Base-by-base conservation (phyloP, 2,888 invertebrate genomes). In the Invenusta paracnida region DNA sequence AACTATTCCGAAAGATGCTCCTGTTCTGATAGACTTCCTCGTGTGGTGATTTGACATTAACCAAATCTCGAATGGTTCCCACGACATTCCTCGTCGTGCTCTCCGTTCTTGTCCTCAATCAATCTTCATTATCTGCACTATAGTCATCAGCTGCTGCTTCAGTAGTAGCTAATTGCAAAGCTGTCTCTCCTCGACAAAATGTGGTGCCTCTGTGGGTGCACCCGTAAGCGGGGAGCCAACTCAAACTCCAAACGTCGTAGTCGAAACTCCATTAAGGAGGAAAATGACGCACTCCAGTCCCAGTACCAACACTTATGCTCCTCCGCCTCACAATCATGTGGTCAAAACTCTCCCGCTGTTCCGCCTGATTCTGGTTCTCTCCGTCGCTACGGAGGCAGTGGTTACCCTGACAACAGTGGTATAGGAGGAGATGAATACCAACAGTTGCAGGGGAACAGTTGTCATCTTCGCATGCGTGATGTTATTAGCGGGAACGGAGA, bases 121-220 rank as follows among this genome's bases (percentile, higher is more conserved):
- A n/a, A n/a, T n/a, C n/a, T n/a, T n/a, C n/a, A n/a, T n/a, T n/a
- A n/a, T n/a, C n/a, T n/a, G n/a, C n/a, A n/a, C n/a, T n/a, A n/a
- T n/a, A n/a, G n/a, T n/a, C n/a, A n/a, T n/a, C n/a, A n/a, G n/a
- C n/a, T n/a, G n/a, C n/a, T n/a, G n/a, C n/a, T n/a, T n/a, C n/a
- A n/a, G n/a, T 13, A 73, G 23, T 73, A 73, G 2, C 73, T 2
- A 23, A 23, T 23, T 13, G 73, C 23, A 23, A 2, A 5, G 73
- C 73, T n/a, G 25, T 25, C 5, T n/a, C 73, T 73, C 25, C 73
- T 13, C 73, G 73, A 5, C 2, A 73, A n/a, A 5, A 73, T 73
- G 73, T 73, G 73, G 73, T 73, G 73, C 25, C 73, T 73, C 25
- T 73, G 73, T 73, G 73, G 73, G 23, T 73, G 73, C 23, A 23